Base-by-base conservation (phyloP, 2,113 vertebrate species). In the Oreochromis aureus region DNA sequence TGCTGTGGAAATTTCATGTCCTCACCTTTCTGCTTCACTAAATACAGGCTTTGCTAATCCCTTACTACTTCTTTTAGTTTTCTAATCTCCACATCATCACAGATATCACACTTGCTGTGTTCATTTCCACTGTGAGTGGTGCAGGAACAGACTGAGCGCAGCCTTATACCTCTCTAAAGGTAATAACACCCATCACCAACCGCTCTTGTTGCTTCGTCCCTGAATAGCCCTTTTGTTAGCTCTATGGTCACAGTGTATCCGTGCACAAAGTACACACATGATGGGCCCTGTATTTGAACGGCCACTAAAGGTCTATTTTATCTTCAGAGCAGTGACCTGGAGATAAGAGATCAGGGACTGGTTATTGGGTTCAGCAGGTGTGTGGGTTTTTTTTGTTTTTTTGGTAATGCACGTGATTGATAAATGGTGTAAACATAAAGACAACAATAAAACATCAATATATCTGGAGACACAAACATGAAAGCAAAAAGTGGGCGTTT, bases 181-280 rank as follows among this genome's bases (percentile, higher is more conserved):
- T 80, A 87, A 80, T 54, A 58, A 58, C 18, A 5, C 6, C 82
- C 36, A 61, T 54, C 8, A 39, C 54, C 12, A 32, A 55, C 54
- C 34, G 30, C 73, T 84, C 55, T 59, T 76, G 61, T 78, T 92
- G 73, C 85, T 41, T 81, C 85, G 48, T 79, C 30, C 10, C 46
- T 92, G 81, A 92, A 87, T 76, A 54, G 79, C 71, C 46, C 54
- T 85, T 91, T 92, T 93, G 89, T 91, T 87, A 24, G 84, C 80
- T 82, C 58, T 89, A 56, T 46, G 80, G 7, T 85, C 73, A 39
- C 66, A 39, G 84, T 78, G 83, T 85, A 85, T 89, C 73, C 82
- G 87, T 79, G 91, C 84, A 89, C 30, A 83, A 7, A 81, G 80
- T 34, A 32, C 83, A 93, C 81, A 87, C 86, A 88, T 87, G 85